A percentile compares a stretch with the other conserved stretches of the same genome.
These are phyloP conservation scores for Arrhopalites spinosus DNA, from an alignment of 2,888 invertebrate species.

Conservation along the genomic window DNA sequence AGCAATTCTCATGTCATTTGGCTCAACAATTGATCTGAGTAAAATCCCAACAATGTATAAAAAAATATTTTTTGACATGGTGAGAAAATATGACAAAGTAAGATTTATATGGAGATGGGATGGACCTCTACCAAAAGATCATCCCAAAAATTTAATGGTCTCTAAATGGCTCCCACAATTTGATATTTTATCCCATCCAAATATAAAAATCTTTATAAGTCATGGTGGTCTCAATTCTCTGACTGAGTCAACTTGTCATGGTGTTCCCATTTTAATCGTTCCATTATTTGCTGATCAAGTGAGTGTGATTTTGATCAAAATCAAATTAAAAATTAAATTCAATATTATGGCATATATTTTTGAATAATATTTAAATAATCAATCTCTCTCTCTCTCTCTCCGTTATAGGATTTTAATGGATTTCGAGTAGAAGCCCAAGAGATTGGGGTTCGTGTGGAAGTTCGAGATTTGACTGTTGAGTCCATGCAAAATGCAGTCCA, in stretches of 20 bases:
- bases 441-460: slow-evolving; percentile 52
- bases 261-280: slow-evolving; percentile 49
- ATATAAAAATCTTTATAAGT: slow-evolving; percentile 47
- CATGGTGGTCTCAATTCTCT: slow-evolving; percentile 53
- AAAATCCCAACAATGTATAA: slow-evolving; percentile 43
- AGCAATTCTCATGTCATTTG: slow-evolving; percentile 53
- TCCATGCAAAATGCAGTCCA: slow-evolving; percentile 42
- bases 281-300: slow-evolving; percentile 54
- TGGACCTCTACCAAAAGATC: slow-evolving; percentile 45
- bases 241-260: slow-evolving; percentile 53
- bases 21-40: slow-evolving; percentile 51
- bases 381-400: too few species aligned
- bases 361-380: too few species aligned
- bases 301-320: too few species aligned
- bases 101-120: slow-evolving; percentile 53
- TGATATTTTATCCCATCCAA: slow-evolving; percentile 54
- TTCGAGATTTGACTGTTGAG: slow-evolving; percentile 40
- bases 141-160: slow-evolving; percentile 46
- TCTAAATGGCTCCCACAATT: slow-evolving; percentile 55
- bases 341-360: too few species aligned
- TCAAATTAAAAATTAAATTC: too few species aligned
- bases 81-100: slow-evolving; percentile 45
- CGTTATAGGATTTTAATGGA: slow-evolving; percentile 47
- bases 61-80: slow-evolving; percentile 50
- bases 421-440: slow-evolving; percentile 51